A percentile compares a stretch with the other conserved stretches of the same genome.
Evolutionary conservation across 2,888 invertebrate genomes (phyloP).

Genomic region (Macrosiphum euphorbiae): DNA sequence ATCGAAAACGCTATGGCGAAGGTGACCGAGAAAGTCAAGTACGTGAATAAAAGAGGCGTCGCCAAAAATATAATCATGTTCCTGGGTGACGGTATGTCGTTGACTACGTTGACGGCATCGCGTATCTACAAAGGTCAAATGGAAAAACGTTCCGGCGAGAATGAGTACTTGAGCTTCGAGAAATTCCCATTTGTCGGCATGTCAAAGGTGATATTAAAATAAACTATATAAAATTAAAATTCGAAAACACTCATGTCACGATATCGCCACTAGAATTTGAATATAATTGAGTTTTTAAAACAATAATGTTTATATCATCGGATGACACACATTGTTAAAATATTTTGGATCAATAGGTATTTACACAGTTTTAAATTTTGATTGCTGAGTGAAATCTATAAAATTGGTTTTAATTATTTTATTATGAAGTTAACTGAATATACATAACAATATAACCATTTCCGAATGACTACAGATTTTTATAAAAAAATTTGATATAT

Average conservation of each 20-base stretch:
- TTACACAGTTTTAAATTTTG: background rate
- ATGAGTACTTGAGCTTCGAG: conserved; percentile 75
- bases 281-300: background rate
- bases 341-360: background rate
- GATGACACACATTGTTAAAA: background rate
- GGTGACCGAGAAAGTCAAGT: conserved; percentile 63
- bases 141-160: conserved; percentile 70
- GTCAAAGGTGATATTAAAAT: conserved; percentile 77
- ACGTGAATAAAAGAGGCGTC: conserved; percentile 69
- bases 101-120: conserved; percentile 85
- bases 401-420: background rate
- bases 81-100: conserved; percentile 93
- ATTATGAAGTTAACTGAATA: background rate
- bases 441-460: background rate
- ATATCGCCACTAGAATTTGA: background rate
- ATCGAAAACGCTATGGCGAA: conserved; percentile 45
- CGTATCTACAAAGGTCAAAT: conserved; percentile 81
- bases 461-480: background rate
- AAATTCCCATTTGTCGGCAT: conserved; percentile 86
- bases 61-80: conserved; percentile 90
- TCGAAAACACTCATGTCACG: background rate
- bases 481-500: background rate
- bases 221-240: background rate
- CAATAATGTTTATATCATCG: background rate
- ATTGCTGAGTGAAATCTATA: background rate